These are phyloP conservation scores for Orycteropus afer DNA, from an alignment of 2,113 vertebrate genomes.

Conservation along the genomic window DNA sequence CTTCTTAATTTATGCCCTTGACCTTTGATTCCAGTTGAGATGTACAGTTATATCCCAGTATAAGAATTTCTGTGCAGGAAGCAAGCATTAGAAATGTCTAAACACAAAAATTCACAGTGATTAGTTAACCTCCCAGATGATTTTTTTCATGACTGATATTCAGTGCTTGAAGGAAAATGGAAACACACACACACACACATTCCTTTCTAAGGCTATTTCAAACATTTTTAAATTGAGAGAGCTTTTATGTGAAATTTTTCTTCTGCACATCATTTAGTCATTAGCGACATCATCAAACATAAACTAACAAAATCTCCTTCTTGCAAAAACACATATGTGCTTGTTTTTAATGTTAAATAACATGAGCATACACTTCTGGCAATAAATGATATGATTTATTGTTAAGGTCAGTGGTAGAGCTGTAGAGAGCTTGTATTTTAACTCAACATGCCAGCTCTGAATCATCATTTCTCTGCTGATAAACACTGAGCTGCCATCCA, in stretches of 20 bases:
- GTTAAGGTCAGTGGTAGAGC: conserved; percentile 82
- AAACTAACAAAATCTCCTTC: conserved; percentile 72
- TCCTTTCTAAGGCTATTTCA: conserved; percentile 69
- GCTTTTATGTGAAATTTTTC: conserved; percentile 75
- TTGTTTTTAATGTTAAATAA: conserved; percentile 81
- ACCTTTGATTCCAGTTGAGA: conserved; percentile 85
- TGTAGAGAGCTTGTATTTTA: conserved; percentile 84
- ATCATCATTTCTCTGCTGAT: conserved; percentile 83
- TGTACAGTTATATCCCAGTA: conserved; percentile 78
- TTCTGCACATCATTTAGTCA: conserved; percentile 75
- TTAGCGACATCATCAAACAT: conserved; percentile 77
- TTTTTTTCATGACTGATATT: conserved; percentile 72
- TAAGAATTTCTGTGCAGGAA: conserved; percentile 82
- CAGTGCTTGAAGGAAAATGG: conserved; percentile 65
- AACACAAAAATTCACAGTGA: conserved; percentile 79
- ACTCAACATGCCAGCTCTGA: conserved; percentile 80
- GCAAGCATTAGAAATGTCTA: conserved; percentile 83
- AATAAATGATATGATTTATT: conserved; percentile 86
- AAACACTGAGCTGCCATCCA: conserved; percentile 80
- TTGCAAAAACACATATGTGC: conserved; percentile 70
- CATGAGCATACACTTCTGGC: conserved; percentile 76
- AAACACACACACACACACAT: conserved; percentile 40
- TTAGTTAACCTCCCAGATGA: conserved; percentile 82
- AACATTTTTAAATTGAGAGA: conserved; percentile 78
- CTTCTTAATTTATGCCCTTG: conserved; percentile 86